Conservation (phyloP, 2,113 vertebrate species). For the Muscicapa adusta region DNA sequence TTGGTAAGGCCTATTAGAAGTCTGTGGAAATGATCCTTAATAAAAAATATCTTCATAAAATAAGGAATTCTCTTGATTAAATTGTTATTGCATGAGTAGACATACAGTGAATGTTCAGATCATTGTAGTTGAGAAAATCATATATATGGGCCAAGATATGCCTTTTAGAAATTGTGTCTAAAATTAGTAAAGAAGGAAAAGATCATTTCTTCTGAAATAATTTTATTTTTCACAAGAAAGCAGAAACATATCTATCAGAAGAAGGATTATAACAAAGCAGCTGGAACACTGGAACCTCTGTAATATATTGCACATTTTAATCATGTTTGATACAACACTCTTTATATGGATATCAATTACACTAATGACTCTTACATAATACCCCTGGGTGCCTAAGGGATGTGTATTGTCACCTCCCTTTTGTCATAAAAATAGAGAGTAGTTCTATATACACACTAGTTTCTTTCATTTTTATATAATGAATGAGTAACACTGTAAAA, state of each 20-base stretch:
- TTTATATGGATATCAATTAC: slow-evolving; percentile 79
- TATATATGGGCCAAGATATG: neutral
- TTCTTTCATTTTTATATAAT: slow-evolving; percentile 78
- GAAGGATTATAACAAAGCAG: slow-evolving; percentile 65
- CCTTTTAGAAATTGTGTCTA: slow-evolving; percentile 4
- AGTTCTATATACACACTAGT: slow-evolving; percentile 64
- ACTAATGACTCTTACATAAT: slow-evolving; percentile 80
- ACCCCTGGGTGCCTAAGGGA: slow-evolving; percentile 71
- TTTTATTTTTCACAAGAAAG: slow-evolving; percentile 61
- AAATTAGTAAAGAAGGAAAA: slow-evolving; percentile 31
- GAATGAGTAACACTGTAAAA: slow-evolving; percentile 78
- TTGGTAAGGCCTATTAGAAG: neutral
- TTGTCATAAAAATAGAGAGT: slow-evolving; percentile 77
- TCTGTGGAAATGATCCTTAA: neutral
- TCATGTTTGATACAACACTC: slow-evolving; percentile 75
- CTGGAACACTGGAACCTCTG: slow-evolving; percentile 67
- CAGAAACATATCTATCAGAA: slow-evolving; percentile 50
- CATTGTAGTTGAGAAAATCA: neutral
- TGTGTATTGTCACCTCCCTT: slow-evolving; percentile 73
- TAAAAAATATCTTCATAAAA: neutral
- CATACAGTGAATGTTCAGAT: neutral
- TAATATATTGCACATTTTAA: slow-evolving; percentile 76
- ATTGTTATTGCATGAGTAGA: neutral
- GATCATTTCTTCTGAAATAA: slow-evolving; percentile 40
- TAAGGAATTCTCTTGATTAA: slow-evolving; percentile 3